Evolutionary conservation across 2,888 invertebrate species (phyloP), one percentile per base, ranked within the genome.

Genomic region (Hedychridium roseum): DNA sequence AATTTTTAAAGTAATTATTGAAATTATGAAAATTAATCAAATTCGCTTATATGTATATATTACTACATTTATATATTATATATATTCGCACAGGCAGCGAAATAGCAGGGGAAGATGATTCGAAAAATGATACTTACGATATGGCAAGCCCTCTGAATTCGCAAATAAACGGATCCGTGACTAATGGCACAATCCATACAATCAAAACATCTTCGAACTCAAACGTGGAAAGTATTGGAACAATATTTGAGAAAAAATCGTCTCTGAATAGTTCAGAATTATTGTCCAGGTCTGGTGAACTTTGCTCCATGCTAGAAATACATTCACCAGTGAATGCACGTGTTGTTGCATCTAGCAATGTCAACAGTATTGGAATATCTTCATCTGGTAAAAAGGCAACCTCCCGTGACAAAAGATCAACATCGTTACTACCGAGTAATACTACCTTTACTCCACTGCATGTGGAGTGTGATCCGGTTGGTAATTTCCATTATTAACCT

Each of bases 391-490:
- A 5, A 23, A 23, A 23, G 5, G 5, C 23, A 6, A 9, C 9
- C 5, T 23, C 9, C 9, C 14, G 18, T 5, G 11, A 26, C 4
- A 27, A 53, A 12, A 45, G 38, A 9, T 15, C 43, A 2, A 20
- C 23, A n/a, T 15, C 31, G 5, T 28, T 48, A 14, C 48, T 31
- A 26, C 43, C 15, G n/a, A 50, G 30, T n/a, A 50, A 50, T 6
- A 49, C 30, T 27, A 45, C 37, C 48, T 54, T 64, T 7, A 28
- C 51, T 32, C 86, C 86, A 16, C 81, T 90, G 57, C 81, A 83
- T 53, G 82, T 90, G 50, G 85, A 88, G 68, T 85, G 90, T 50
- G 88, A 89, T 80, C 85, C 87, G 69, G 90, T 90, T 82, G 82
- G 83, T 83, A 71, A 39, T 45, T 45, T n/a, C n/a, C n/a, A n/a